A percentile compares a stretch with the other conserved stretches of the same genome.
phyloP scores from a whole-genome alignment of 1,140 invertebrate genomes.

The Platyscapa corneri region DNA sequence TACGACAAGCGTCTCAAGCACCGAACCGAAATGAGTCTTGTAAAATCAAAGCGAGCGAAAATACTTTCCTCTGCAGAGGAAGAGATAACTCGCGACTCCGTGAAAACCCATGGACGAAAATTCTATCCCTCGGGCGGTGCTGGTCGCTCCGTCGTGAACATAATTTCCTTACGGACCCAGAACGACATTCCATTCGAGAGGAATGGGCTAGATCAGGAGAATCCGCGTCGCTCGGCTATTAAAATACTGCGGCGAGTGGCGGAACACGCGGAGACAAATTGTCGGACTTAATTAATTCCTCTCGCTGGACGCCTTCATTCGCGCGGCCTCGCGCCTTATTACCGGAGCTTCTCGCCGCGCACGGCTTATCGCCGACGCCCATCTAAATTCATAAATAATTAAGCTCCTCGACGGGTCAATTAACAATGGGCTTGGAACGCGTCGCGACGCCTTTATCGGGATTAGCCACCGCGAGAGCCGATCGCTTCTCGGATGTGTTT shows the following conservation, averaged over 20 bases:
- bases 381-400: constrained; percentile 52
- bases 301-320: constrained; percentile 33
- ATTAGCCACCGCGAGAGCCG: not conserved
- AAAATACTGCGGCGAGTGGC: not conserved
- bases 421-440: not conserved
- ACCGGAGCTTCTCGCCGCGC: not conserved
- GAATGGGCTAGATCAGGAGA: no score
- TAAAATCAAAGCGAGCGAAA: no score
- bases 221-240: not conserved
- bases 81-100: no score
- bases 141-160: no score
- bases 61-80: no score
- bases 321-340: constrained; percentile 19
- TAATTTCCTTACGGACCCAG: no score
- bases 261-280: constrained; percentile 13
- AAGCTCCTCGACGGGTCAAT: constrained; percentile 26
- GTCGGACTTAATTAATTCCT: constrained; percentile 43
- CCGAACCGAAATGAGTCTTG: no score
- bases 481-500: no score
- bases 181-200: no score
- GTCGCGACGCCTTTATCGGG: not conserved
- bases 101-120: no score
- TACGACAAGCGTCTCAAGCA: no score
- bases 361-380: constrained; percentile 26
- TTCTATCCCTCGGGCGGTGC: no score